Evolutionary conservation across 2,888 invertebrate genomes (phyloP), one percentile per base, ranked within the genome.

Genomic region (Macrophya alboannulata): DNA sequence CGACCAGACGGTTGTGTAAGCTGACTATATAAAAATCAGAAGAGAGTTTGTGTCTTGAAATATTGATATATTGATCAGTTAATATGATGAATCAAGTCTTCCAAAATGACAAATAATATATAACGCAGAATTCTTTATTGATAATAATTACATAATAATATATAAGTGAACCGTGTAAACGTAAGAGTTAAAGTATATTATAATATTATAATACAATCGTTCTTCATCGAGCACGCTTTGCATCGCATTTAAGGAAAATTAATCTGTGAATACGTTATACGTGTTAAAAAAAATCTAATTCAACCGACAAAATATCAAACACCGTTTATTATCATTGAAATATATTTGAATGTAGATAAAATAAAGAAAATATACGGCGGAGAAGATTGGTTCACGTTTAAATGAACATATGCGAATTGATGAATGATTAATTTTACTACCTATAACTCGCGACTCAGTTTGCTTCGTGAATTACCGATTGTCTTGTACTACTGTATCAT

Each of bases 81-180:
- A 68, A 45, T 85, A 85, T 59, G 25, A 65, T 83, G 87, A 89
- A 90, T 86, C 86, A 87, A 90, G 90, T 93, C 91, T 92, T 92
- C 92, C 90, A 92, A 84, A 89, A 89, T 79, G 86, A 87, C 85
- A 86, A 89, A 84, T 81, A 74, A 74, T 87, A 76, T 76, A 12
- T 71, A 62, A 85, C 45, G 76, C 79, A 85, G 45, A 76, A 87
- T 88, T 62, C 81, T 81, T 43, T 62, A 86, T 68, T 85, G 76
- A 85, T 86, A 59, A 84, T 77, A 85, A 85, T 71, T 72, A 84
- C n/a, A n/a, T 84, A 74, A 65, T 68, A 77, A 55, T 74, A 83
- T 48, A 71, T 62, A 37, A 43, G 25, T 62, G 31, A 83, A 31
- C 65, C 45, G 43, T 83, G 45, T 71, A 71, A 85, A 37, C 68